Conservation (phyloP, 2,797 vertebrate species). For the Acomys russatus region DNA sequence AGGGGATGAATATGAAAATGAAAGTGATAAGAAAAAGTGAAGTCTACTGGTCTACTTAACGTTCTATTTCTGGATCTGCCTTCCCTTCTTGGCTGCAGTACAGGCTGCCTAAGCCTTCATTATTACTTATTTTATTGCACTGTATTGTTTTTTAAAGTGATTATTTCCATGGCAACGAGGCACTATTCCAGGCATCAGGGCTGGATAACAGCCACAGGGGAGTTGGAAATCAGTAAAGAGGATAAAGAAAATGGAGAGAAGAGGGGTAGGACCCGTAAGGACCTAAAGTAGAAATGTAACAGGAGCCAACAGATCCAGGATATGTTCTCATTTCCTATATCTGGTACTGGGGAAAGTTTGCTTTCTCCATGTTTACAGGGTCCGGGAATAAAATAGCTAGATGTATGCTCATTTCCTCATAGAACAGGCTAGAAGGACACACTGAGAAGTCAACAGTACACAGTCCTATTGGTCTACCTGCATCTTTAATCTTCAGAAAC, state of each 20-base stretch:
- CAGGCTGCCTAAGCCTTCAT: constrained; percentile 75
- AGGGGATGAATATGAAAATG: background rate
- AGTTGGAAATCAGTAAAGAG: constrained; percentile 59
- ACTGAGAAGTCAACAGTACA: background rate
- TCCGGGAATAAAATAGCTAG: background rate
- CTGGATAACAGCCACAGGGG: constrained; percentile 64
- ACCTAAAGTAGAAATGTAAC: constrained; percentile 34
- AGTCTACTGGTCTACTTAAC: background rate
- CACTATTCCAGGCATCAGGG: constrained; percentile 74
- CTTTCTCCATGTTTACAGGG: background rate
- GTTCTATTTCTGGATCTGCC: constrained; percentile 73
- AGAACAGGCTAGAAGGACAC: background rate
- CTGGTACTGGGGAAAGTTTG: background rate
- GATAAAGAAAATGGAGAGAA: constrained; percentile 50
- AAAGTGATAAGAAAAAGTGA: background rate
- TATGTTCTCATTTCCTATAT: constrained; percentile 37
- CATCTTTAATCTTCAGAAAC: background rate
- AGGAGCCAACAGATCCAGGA: background rate
- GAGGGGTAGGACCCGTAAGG: background rate
- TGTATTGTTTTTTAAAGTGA: constrained; percentile 83
- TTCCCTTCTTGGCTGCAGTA: constrained; percentile 52
- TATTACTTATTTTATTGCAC: constrained; percentile 82
- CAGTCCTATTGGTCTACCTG: background rate
- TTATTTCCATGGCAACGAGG: constrained; percentile 83
- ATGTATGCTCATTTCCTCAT: background rate